Conservation (phyloP, 2,113 vertebrate genomes). For the Ammodytes dubius region DNA sequence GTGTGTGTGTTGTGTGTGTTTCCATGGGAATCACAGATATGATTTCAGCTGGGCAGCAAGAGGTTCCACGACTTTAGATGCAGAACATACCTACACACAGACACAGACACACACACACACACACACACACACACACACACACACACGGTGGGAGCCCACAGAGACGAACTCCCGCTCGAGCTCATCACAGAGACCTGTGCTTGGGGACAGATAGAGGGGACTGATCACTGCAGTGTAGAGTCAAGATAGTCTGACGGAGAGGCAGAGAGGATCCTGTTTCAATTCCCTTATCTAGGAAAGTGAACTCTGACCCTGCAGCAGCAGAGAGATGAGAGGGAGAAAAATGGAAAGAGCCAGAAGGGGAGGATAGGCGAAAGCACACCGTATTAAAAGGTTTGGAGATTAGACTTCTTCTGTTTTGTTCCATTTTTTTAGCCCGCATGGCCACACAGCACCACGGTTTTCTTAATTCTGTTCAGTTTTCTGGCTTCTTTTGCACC, state of each 20-base stretch:
- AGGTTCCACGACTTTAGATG: conserved; percentile 32
- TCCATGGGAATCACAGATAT: conserved; percentile 32
- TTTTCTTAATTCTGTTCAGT: conserved; percentile 10
- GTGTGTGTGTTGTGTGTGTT: conserved; percentile 11
- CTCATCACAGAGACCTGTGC: conserved; percentile 67
- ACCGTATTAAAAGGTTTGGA: conserved; percentile 59
- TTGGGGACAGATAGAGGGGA: conserved; percentile 71
- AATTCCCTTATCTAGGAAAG: conserved; percentile 74
- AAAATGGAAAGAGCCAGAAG: conserved; percentile 72
- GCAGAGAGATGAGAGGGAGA: conserved; percentile 67
- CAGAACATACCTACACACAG: conserved; percentile 22
- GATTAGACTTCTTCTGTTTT: conserved; percentile 66
- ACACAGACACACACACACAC: conserved; percentile 32
- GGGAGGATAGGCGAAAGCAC: conserved; percentile 38
- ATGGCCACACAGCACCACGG: conserved; percentile 13
- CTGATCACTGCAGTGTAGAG: conserved; percentile 70
- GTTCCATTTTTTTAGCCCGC: conserved; percentile 25
- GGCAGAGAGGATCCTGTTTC: conserved; percentile 72
- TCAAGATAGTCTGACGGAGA: conserved; percentile 69
- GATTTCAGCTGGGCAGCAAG: conserved; percentile 29
- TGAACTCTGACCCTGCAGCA: conserved; percentile 77
- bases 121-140: conserved; percentile 14
- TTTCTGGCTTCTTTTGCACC: background rate
- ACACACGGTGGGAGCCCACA: conserved; percentile 23
- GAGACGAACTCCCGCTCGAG: conserved; percentile 62